Conservation (phyloP, 2,888 invertebrate species). For the Crepidodera aurea region DNA sequence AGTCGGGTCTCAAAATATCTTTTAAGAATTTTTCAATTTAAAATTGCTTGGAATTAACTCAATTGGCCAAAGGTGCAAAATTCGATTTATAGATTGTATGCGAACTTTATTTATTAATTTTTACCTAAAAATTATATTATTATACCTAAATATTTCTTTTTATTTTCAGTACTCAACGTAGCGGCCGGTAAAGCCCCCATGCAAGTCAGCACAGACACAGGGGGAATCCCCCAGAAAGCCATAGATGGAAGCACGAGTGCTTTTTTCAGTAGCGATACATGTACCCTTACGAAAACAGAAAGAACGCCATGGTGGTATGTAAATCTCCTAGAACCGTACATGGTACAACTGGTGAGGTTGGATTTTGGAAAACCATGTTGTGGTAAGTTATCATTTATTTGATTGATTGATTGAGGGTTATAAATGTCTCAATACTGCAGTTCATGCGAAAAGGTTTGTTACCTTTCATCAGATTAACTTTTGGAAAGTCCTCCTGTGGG, state of each 20-base stretch:
- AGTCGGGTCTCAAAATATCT: too few species aligned
- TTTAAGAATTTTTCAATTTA: too few species aligned
- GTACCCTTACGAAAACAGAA: slow-evolving; percentile 85
- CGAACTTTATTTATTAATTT: too few species aligned
- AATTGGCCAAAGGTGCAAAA: too few species aligned
- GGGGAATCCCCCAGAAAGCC: slow-evolving; percentile 88
- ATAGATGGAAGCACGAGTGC: slow-evolving; percentile 90
- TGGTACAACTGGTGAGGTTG: slow-evolving; percentile 90
- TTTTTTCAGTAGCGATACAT: slow-evolving; percentile 82
- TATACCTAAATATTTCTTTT: background rate
- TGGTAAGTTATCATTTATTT: slow-evolving; percentile 76
- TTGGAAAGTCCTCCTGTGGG: too few species aligned
- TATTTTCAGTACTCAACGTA: slow-evolving; percentile 84
- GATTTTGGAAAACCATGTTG: slow-evolving; percentile 93
- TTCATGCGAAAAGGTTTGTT: too few species aligned
- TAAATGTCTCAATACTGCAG: too few species aligned
- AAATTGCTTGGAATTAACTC: too few species aligned
- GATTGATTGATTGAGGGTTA: too few species aligned
- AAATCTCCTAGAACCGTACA: slow-evolving; percentile 91
- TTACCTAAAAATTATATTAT: too few species aligned
- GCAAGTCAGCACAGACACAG: slow-evolving; percentile 85
- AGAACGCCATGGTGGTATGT: slow-evolving; percentile 96
- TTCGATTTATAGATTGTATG: too few species aligned
- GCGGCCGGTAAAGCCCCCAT: slow-evolving; percentile 95
- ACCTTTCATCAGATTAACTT: too few species aligned